Conservation (phyloP, 2,113 vertebrate species). For the Antechinus flavipes region DNA sequence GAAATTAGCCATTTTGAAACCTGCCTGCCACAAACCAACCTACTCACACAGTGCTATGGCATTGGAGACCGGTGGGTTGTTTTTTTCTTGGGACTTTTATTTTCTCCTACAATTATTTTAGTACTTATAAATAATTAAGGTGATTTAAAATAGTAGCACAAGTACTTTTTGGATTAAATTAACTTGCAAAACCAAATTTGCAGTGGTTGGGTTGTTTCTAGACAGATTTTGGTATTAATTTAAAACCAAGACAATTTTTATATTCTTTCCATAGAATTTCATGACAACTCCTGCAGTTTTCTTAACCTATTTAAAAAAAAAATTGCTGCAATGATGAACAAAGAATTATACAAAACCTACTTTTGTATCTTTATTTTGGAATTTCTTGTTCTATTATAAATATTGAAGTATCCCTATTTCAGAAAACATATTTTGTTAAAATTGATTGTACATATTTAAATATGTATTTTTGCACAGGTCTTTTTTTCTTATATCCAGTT, state of each 20-base stretch:
- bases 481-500: slow-evolving; percentile 97
- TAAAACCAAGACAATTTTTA: slow-evolving; percentile 88
- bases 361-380: slow-evolving; percentile 91
- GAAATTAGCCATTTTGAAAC: slow-evolving; percentile 75
- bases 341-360: slow-evolving; percentile 89
- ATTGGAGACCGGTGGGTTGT: slow-evolving; percentile 78
- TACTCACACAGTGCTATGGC: slow-evolving; percentile 79
- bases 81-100: slow-evolving; percentile 81
- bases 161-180: slow-evolving; percentile 86
- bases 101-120: slow-evolving; percentile 83
- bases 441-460: slow-evolving; percentile 99
- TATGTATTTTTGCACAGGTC: slow-evolving; percentile 99
- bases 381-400: slow-evolving; percentile 93
- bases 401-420: slow-evolving; percentile 98
- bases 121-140: slow-evolving; percentile 84
- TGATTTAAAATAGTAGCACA: slow-evolving; percentile 76
- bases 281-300: slow-evolving; percentile 91
- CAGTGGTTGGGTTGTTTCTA: slow-evolving; percentile 88
- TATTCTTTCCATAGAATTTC: slow-evolving; percentile 87
- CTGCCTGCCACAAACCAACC: slow-evolving; percentile 82
- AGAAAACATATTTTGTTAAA: slow-evolving; percentile 99
- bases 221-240: slow-evolving; percentile 90
- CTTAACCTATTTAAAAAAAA: slow-evolving; percentile 87
- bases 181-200: slow-evolving; percentile 86
- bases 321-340: slow-evolving; percentile 90